Evolutionary conservation across 2,797 vertebrate genomes (phyloP).

Genomic region (Buceros bicornis): DNA sequence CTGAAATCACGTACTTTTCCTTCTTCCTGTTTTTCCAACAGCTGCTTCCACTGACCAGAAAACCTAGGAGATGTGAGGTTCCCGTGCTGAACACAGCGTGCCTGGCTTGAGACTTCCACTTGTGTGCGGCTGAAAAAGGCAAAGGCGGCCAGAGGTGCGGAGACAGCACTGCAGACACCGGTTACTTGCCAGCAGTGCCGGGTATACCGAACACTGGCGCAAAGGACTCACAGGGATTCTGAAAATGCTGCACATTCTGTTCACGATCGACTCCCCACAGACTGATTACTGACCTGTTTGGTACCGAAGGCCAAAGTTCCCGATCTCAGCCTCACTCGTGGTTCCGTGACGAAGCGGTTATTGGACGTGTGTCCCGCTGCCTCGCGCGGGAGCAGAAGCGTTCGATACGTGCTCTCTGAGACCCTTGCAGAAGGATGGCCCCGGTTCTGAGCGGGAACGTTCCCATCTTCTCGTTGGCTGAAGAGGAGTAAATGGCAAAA

Average conservation of each 20-base stretch:
- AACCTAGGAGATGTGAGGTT: conserved; percentile 67
- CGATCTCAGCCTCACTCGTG: conserved; percentile 76
- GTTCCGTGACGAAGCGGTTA: conserved; percentile 72
- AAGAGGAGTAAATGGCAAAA: conserved; percentile 74
- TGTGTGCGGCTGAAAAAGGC: conserved; percentile 59
- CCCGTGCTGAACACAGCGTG: conserved; percentile 66
- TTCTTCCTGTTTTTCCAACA: conserved; percentile 66
- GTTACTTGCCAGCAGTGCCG: conserved; percentile 57
- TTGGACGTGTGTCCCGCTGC: conserved; percentile 53
- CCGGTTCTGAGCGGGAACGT: neutral
- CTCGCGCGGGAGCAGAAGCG: conserved; percentile 42
- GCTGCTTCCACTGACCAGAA: conserved; percentile 80
- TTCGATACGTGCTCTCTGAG: conserved; percentile 14
- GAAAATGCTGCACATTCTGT: conserved; percentile 83
- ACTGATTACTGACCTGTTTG: conserved; percentile 75
- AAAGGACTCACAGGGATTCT: conserved; percentile 81
- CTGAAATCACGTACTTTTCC: conserved; percentile 21
- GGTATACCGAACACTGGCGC: conserved; percentile 73
- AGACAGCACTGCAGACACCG: conserved; percentile 15
- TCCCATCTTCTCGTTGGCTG: conserved; percentile 50
- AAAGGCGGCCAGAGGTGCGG: conserved; percentile 39
- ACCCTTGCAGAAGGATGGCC: conserved; percentile 62
- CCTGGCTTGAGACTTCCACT: conserved; percentile 70
- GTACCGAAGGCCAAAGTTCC: conserved; percentile 84
- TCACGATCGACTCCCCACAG: conserved; percentile 74